A percentile compares a stretch with the other conserved stretches of the same genome.
Evolutionary conservation across 2,113 vertebrate species (phyloP).

Genomic region (Larimichthys crocea): DNA sequence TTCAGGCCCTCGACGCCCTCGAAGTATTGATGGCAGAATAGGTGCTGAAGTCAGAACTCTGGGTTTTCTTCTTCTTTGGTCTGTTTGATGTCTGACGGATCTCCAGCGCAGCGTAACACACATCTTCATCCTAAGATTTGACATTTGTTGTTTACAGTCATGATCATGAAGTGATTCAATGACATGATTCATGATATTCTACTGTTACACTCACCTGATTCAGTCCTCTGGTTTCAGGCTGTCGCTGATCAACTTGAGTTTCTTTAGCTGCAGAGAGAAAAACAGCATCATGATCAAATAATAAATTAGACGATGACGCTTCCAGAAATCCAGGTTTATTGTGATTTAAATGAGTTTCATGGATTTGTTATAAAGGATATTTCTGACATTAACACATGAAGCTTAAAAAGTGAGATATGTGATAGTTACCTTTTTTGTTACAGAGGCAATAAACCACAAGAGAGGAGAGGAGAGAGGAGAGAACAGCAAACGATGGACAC

Average conservation of each 20-base stretch:
- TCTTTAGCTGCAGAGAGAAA: conserved; percentile 14
- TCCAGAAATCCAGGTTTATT: background rate
- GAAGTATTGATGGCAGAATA: conserved; percentile 44
- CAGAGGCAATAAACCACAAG: conserved; percentile 36
- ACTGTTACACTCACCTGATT: conserved; percentile 7
- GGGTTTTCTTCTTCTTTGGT: conserved; percentile 40
- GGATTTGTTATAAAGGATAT: too few relatives aligned
- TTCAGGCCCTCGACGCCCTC: background rate
- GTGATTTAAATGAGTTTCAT: too few relatives aligned
- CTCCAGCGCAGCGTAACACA: conserved; percentile 56
- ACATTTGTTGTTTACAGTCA: conserved; percentile 8
- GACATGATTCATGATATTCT: too few relatives aligned
- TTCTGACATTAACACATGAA: background rate
- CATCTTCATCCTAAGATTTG: conserved; percentile 46
- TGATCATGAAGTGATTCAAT: background rate
- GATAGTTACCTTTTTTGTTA: conserved; percentile 51
- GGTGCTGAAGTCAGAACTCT: conserved; percentile 46
- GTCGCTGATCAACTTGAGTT: conserved; percentile 9
- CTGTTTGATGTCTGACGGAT: conserved; percentile 33
- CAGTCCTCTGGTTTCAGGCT: background rate
- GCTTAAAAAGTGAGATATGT: background rate
- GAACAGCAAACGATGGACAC: conserved; percentile 38
- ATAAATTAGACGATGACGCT: background rate
- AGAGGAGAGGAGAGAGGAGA: conserved; percentile 47
- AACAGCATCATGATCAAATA: background rate